Conservation (phyloP, 2,888 invertebrate species). For the Lymantria dispar region DNA sequence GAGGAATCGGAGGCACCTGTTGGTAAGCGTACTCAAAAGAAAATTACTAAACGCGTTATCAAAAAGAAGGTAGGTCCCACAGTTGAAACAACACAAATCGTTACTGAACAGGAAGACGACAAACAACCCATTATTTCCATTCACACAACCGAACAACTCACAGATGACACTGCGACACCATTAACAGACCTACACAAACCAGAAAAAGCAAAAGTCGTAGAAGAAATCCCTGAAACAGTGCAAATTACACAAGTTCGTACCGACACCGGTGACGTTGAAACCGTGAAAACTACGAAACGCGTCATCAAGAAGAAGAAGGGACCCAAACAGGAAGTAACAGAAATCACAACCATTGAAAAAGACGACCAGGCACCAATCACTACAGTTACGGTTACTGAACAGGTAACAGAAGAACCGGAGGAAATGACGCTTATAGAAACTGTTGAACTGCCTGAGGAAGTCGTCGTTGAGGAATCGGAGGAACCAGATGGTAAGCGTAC, state of each 20-base stretch:
- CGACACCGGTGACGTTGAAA: constrained; percentile 34
- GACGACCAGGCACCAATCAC: constrained; percentile 20
- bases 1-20: constrained; percentile 42
- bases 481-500: background rate
- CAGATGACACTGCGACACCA: constrained; percentile 2
- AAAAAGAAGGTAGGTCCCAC: constrained; percentile 22
- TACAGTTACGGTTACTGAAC: constrained; percentile 19
- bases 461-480: background rate
- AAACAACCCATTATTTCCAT: constrained; percentile 42
- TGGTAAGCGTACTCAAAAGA: constrained; percentile 46
- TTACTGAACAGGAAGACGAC: constrained; percentile 21
- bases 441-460: background rate
- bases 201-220: constrained; percentile 10
- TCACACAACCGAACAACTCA: constrained; percentile 19
- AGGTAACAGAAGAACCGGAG: constrained; percentile 10
- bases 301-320: constrained; percentile 41
- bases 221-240: constrained; percentile 32
- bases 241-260: constrained; percentile 32
- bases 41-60: constrained; percentile 30
- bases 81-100: constrained; percentile 28
- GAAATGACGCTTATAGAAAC: constrained; percentile 1
- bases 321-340: constrained; percentile 30
- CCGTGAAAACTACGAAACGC: constrained; percentile 38
- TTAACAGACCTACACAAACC: constrained; percentile 21
- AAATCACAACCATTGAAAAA: constrained; percentile 32